phyloP scores from a whole-genome alignment of 2,797 vertebrate species.

The Sebastes diaconus region DNA sequence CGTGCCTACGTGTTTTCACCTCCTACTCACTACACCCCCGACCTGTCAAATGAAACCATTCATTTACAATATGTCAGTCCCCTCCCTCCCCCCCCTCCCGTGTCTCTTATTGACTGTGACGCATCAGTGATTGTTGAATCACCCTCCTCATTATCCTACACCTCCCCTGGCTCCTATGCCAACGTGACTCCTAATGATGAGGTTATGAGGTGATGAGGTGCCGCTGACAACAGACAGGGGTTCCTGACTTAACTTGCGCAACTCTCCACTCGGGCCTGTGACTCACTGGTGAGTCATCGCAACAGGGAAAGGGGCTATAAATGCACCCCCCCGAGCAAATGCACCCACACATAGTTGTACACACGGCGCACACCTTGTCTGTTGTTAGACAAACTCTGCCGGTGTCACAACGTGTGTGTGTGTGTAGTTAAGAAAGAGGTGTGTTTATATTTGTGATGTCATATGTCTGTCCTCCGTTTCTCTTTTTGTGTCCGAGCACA shows the following conservation, averaged over 20 bases:
- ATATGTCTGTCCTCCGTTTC: neutral
- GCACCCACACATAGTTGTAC: conserved; percentile 1
- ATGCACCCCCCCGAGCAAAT: conserved; percentile 17
- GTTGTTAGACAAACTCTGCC: neutral
- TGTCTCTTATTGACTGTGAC: conserved; percentile 29
- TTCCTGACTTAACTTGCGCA: conserved; percentile 42
- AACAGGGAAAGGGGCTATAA: conserved; percentile 28
- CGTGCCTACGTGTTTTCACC: conserved; percentile 53
- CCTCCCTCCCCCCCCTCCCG: too few relatives aligned
- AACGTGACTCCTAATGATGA: conserved; percentile 34
- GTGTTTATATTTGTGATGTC: neutral
- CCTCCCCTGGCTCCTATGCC: conserved; percentile 12
- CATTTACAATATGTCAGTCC: conserved; percentile 25
- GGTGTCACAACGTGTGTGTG: neutral
- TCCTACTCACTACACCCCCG: conserved; percentile 36
- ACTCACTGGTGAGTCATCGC: conserved; percentile 72
- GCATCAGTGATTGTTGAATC: conserved; percentile 57
- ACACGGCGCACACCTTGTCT: neutral
- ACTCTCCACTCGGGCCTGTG: conserved; percentile 47
- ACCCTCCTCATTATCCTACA: conserved; percentile 28
- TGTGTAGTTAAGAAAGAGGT: neutral
- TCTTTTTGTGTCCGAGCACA: neutral
- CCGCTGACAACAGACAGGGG: conserved; percentile 12
- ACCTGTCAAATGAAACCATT: conserved; percentile 50
- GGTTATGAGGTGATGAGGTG: conserved; percentile 21